phyloP scores from a whole-genome alignment of 2,797 vertebrate species.

The Clarias platycephalus region DNA sequence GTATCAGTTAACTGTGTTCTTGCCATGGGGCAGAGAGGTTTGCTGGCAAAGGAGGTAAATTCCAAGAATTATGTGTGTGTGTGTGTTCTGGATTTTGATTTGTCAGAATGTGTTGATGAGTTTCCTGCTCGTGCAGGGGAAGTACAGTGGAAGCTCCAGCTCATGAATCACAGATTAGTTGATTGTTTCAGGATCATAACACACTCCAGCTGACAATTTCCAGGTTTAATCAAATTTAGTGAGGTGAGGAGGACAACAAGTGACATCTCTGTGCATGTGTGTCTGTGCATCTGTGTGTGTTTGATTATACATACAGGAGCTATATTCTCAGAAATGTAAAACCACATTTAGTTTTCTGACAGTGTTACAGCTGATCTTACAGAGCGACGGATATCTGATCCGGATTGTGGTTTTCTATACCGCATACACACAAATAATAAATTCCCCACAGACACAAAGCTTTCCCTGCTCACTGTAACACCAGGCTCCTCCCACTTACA shows the following conservation, averaged over 20 bases:
- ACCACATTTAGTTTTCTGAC: background rate
- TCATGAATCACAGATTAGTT: constrained; percentile 81
- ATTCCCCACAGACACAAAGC: background rate
- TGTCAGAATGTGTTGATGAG: background rate
- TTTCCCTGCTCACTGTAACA: background rate
- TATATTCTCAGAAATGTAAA: background rate
- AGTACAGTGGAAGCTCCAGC: constrained; percentile 62
- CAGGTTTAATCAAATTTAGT: constrained; percentile 83
- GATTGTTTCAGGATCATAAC: constrained; percentile 81
- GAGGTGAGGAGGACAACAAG: constrained; percentile 73
- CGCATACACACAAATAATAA: background rate
- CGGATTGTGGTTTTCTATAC: background rate
- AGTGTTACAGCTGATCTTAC: background rate
- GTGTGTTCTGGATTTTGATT: background rate
- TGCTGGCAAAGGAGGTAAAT: constrained; percentile 61
- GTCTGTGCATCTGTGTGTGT: background rate
- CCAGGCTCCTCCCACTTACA: background rate
- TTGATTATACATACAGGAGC: background rate
- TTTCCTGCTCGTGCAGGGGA: background rate
- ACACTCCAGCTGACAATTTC: constrained; percentile 81
- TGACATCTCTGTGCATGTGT: constrained; percentile 60
- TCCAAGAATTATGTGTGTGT: constrained; percentile 56
- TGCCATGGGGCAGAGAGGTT: constrained; percentile 63
- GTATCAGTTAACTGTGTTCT: constrained; percentile 56
- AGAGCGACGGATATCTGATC: background rate